A percentile compares a stretch with the other conserved stretches of the same genome.
Evolutionary conservation across 2,888 invertebrate species (phyloP).

Genomic region (Campoletis raptor): DNA sequence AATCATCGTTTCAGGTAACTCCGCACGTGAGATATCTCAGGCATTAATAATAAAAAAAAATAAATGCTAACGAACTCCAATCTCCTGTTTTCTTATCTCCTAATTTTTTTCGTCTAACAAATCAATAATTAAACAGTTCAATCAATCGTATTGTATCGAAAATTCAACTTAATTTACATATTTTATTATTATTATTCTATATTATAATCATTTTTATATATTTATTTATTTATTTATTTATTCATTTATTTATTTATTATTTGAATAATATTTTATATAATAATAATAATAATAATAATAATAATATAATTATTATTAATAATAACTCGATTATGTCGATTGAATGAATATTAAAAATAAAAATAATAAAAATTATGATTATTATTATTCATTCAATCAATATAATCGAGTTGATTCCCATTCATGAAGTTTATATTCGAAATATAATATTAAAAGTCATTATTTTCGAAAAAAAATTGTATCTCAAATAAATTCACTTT

Average conservation of each 20-base stretch:
- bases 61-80: background rate
- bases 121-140: background rate
- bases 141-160: background rate
- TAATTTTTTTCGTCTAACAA: background rate
- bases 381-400: no score
- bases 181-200: background rate
- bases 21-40: background rate
- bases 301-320: no score
- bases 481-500: background rate
- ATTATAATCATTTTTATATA: background rate
- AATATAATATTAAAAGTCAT: no score
- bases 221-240: no score
- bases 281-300: no score
- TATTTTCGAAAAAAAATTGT: no score
- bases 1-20: slow-evolving; percentile 9
- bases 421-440: no score
- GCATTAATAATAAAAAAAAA: background rate
- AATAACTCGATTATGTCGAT: no score
- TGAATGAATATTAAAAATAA: no score
- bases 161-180: background rate
- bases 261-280: no score
- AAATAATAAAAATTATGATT: no score
- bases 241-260: background rate
- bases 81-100: slow-evolving; percentile 3
- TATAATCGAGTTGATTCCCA: no score